Percentiles rank a stretch among this genome's conserved stretches.
phyloP scores from a whole-genome alignment of 2,888 invertebrate species.

The Gerris lacustris region DNA sequence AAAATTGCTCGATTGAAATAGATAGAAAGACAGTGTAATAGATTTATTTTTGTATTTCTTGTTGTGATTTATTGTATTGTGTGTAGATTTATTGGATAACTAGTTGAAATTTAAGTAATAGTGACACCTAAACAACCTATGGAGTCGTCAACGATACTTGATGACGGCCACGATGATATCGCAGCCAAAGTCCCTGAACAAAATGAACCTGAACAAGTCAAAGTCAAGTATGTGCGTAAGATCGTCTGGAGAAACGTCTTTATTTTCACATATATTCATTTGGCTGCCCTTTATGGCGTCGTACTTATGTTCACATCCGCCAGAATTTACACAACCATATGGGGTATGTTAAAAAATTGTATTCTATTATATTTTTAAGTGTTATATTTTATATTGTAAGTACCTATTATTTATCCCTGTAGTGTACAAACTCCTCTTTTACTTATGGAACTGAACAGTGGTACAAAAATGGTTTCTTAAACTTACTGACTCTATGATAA shows the following conservation, averaged over 20 bases:
- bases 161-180: background rate
- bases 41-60: no score
- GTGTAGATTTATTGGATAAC: no score
- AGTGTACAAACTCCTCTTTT: no score
- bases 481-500: no score
- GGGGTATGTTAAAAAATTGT: constrained; percentile 42
- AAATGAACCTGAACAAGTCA: constrained; percentile 10
- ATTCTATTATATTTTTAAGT: no score
- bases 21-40: no score
- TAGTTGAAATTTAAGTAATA: background rate
- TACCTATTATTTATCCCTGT: no score
- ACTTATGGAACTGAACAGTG: no score
- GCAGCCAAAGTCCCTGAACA: constrained; percentile 6
- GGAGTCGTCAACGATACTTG: background rate
- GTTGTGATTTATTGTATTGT: no score
- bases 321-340: constrained; percentile 54
- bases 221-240: constrained; percentile 30
- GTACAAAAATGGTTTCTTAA: no score
- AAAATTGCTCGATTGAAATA: no score
- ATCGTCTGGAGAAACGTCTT: constrained; percentile 75
- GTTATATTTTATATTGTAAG: no score
- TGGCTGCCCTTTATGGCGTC: constrained; percentile 61
- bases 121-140: background rate
- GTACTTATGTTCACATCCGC: constrained; percentile 62
- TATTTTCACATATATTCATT: constrained; percentile 60